These are phyloP conservation scores for Smutsia gigantea DNA, from an alignment of 2,797 vertebrate species.

Conservation along the genomic window DNA sequence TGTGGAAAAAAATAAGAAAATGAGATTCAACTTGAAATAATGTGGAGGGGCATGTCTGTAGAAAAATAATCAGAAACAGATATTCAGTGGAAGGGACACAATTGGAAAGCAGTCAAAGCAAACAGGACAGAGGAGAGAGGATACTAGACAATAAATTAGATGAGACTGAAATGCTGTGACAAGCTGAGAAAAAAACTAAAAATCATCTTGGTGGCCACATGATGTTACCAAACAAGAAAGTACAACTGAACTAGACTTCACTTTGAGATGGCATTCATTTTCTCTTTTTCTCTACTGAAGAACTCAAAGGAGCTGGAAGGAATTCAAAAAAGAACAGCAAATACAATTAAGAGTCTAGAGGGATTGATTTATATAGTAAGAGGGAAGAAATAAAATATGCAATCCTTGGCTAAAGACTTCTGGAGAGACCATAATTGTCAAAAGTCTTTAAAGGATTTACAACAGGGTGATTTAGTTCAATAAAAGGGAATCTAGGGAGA, in stretches of 20 bases:
- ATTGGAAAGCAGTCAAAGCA: constrained; percentile 34
- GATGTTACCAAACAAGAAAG: not conserved
- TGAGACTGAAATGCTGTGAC: not conserved
- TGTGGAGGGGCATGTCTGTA: not conserved
- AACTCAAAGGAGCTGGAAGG: constrained; percentile 17
- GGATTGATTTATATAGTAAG: constrained; percentile 55
- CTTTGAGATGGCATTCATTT: not conserved
- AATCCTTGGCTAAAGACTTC: constrained; percentile 39
- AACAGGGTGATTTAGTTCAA: constrained; percentile 5
- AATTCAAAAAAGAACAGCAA: constrained; percentile 43
- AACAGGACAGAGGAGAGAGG: not conserved
- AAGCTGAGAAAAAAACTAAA: not conserved
- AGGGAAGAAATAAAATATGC: constrained; percentile 46
- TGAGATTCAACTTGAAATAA: constrained; percentile 44
- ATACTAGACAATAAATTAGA: constrained; percentile 19
- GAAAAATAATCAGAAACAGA: constrained; percentile 55
- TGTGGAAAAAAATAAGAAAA: not conserved
- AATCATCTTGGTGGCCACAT: not conserved
- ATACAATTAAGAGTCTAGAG: constrained; percentile 26
- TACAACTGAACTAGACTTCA: not conserved
- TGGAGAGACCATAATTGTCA: constrained; percentile 43
- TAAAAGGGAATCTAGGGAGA: not conserved
- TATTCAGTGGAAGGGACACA: not conserved
- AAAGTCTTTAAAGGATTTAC: constrained; percentile 42
- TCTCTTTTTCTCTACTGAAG: not conserved